Evolutionary conservation across 2,888 invertebrate species (phyloP).

Genomic region (Tenthredo mesomela): DNA sequence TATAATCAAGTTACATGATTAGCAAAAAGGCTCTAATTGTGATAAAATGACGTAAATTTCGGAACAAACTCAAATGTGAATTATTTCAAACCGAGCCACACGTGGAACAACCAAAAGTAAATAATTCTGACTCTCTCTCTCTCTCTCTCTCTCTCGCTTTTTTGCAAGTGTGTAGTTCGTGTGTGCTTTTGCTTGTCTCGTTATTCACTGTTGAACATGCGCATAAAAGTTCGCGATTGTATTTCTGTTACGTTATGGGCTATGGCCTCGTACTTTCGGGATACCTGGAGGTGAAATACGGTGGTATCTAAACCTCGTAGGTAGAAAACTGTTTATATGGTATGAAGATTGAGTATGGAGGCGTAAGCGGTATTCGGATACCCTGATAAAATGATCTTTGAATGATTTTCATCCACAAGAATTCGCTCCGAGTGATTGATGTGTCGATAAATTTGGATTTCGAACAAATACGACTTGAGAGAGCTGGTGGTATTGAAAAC

Average conservation of each 20-base stretch:
- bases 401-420: background rate
- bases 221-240: conserved; percentile 4
- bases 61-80: background rate
- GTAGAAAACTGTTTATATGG: conserved; percentile 12
- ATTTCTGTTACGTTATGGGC: conserved; percentile 29
- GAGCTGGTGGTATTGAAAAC: background rate
- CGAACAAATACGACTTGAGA: background rate
- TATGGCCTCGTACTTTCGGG: conserved; percentile 8
- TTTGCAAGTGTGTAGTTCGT: background rate
- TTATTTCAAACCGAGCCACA: background rate
- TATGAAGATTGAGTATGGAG: background rate
- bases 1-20: background rate
- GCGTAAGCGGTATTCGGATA: background rate
- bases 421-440: background rate
- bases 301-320: background rate
- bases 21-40: background rate
- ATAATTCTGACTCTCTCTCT: background rate
- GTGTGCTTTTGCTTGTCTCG: conserved; percentile 16
- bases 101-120: background rate
- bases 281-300: background rate
- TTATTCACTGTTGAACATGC: conserved; percentile 16
- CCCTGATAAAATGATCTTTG: background rate
- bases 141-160: background rate
- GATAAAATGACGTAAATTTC: background rate
- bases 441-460: background rate